Percentiles rank a stretch among this genome's conserved stretches.
Conservation (phyloP, 2,113 vertebrate species). For the Aplodontia rufa region DNA sequence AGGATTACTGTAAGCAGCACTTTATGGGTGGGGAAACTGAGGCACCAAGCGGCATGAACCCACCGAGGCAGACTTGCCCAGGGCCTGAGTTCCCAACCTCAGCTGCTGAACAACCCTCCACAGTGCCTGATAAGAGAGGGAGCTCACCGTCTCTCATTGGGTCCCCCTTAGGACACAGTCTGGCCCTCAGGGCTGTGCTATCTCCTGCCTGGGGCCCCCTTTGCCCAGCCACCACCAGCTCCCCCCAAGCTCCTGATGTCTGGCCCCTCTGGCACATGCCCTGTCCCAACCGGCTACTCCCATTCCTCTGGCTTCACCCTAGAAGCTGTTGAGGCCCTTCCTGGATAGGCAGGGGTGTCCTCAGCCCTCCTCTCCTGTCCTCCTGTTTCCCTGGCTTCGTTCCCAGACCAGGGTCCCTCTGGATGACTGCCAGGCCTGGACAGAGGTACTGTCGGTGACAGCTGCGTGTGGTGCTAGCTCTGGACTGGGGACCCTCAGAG, state of each 20-base stretch:
- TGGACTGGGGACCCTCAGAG: too few species aligned
- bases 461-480: fast-evolving
- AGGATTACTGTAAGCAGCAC: too few species aligned
- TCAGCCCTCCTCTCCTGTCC: background rate
- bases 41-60: background rate
- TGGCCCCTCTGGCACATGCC: background rate
- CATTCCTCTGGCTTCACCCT: background rate
- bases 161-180: background rate
- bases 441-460: fast-evolving
- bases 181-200: fast-evolving
- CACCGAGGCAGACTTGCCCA: background rate
- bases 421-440: too few species aligned
- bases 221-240: fast-evolving
- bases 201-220: fast-evolving
- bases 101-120: fast-evolving
- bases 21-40: background rate
- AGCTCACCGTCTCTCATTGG: fast-evolving
- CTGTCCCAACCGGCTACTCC: background rate
- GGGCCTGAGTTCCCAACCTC: background rate
- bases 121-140: background rate
- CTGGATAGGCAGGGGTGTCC: too few species aligned
- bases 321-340: background rate
- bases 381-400: background rate
- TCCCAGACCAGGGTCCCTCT: background rate
- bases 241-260: background rate